phyloP scores from a whole-genome alignment of 2,113 vertebrate species.

The Aleadryas rufinucha region DNA sequence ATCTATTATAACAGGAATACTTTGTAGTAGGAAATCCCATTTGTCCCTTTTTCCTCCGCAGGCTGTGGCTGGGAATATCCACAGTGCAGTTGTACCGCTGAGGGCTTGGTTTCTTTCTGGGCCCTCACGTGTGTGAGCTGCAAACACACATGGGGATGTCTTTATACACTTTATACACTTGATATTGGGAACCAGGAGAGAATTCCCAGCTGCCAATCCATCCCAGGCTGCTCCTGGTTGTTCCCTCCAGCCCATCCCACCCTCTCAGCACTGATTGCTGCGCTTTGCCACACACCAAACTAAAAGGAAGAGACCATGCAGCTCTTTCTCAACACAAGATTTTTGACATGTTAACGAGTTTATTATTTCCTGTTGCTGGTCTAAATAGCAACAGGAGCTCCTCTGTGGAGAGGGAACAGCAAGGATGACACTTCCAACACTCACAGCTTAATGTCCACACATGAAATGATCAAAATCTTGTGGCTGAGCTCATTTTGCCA shows the following conservation, averaged over 20 bases:
- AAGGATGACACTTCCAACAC: background rate
- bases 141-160: rapidly evolving
- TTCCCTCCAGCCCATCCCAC: background rate
- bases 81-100: rapidly evolving
- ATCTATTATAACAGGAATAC: background rate
- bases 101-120: background rate
- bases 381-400: slow-evolving; percentile 23
- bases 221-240: background rate
- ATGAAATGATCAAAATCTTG: background rate
- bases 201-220: background rate
- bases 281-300: background rate
- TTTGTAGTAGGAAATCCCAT: background rate
- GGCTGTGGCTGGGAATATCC: background rate
- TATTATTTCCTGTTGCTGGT: slow-evolving; percentile 43
- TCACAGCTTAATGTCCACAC: background rate
- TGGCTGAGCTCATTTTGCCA: background rate
- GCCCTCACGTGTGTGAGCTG: background rate
- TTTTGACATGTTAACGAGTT: slow-evolving; percentile 37
- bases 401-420: background rate
- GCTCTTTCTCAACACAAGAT: slow-evolving; percentile 21
- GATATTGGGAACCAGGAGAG: background rate
- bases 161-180: rapidly evolving
- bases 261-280: background rate
- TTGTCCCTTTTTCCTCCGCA: rapidly evolving
- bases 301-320: background rate